Percentiles rank a stretch among this genome's conserved stretches.
These are phyloP conservation scores for Pantherophis vulpinus DNA, from an alignment of 2,797 vertebrate genomes.

Conservation along the genomic window DNA sequence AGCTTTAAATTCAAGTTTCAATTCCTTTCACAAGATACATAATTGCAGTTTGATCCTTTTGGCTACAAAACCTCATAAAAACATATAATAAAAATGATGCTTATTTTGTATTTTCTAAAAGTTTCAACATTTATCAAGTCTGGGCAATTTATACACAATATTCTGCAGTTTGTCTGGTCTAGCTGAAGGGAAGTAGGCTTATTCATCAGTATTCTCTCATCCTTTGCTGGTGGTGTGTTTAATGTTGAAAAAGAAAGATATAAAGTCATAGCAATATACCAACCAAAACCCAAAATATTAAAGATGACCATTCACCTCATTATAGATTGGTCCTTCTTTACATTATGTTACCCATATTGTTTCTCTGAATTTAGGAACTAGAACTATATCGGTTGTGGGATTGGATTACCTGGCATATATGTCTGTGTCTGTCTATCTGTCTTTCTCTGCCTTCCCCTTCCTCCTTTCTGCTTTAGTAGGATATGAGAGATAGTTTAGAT, in stretches of 20 bases:
- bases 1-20: background rate
- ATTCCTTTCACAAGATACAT: background rate
- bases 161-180: background rate
- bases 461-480: background rate
- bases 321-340: background rate
- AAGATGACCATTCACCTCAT: background rate
- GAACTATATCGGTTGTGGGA: background rate
- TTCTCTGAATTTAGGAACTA: background rate
- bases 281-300: background rate
- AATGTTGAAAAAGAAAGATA: background rate
- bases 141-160: background rate
- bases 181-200: background rate
- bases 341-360: background rate
- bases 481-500: background rate
- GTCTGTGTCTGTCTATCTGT: background rate
- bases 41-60: background rate
- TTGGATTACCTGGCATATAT: background rate
- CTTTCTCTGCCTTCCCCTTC: background rate
- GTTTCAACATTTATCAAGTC: background rate
- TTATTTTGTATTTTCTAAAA: background rate
- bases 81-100: background rate
- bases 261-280: background rate
- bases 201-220: background rate
- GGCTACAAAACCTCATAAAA: background rate
- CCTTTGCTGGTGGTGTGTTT: background rate